These are phyloP conservation scores for Phalacrocorax pelagicus DNA, from an alignment of 2,113 vertebrate genomes.

Conservation along the genomic window DNA sequence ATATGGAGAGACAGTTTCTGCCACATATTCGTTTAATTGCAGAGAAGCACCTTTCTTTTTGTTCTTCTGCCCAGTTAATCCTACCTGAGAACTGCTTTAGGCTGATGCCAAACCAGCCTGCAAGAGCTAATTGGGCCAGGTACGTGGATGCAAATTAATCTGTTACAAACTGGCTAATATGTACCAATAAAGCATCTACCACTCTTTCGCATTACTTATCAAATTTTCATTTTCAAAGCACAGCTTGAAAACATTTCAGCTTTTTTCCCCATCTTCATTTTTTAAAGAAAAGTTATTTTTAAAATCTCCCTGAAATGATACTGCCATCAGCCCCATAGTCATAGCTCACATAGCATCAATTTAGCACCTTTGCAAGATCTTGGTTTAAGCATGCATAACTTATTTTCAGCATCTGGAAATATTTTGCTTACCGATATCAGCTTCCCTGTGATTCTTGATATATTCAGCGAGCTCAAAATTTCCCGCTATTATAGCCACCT, in stretches of 20 bases:
- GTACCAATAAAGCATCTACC: not conserved
- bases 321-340: not conserved
- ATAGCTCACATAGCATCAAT: not conserved
- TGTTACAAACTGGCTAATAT: not conserved
- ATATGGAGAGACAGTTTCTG: not conserved
- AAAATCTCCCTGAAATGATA: not conserved
- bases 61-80: not conserved
- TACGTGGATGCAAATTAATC: not conserved
- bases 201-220: not conserved
- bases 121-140: not conserved
- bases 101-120: not conserved
- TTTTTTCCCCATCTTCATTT: not conserved
- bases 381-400: not conserved
- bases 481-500: conserved; percentile 97
- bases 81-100: not conserved
- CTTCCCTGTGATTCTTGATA: conserved; percentile 93
- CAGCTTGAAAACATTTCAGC: not conserved
- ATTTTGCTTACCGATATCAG: conserved; percentile 86
- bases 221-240: not conserved
- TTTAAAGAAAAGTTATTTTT: not conserved
- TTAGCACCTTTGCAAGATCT: not conserved
- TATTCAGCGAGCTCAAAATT: conserved; percentile 97
- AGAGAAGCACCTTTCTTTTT: not conserved
- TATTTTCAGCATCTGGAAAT: not conserved
- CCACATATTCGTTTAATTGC: not conserved